Percentiles rank a stretch among this genome's conserved stretches.
Conservation (phyloP, 92 coral and sea anemone species). For the Epizoanthus ramosus region DNA sequence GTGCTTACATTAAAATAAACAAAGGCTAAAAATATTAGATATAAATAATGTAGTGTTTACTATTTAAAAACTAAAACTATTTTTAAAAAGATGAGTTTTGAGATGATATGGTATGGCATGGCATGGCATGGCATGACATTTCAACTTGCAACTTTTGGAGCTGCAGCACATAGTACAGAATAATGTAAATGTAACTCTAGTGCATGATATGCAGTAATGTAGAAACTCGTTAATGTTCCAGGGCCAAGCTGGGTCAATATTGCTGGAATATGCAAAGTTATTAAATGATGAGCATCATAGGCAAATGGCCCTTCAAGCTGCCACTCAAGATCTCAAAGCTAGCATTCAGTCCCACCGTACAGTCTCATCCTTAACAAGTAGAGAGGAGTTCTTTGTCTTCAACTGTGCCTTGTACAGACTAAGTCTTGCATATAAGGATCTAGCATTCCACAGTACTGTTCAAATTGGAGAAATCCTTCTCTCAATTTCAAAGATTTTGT, state of each 20-base stretch:
- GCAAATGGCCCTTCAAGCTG: conserved; percentile 53
- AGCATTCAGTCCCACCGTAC: conserved; percentile 88
- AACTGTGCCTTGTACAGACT: conserved; percentile 77
- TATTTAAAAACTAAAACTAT: too few relatives aligned
- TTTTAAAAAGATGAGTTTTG: too few relatives aligned
- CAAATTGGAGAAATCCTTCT: conserved; percentile 49
- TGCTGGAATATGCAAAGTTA: conserved; percentile 76
- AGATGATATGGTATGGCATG: too few relatives aligned
- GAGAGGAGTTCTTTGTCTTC: conserved; percentile 84
- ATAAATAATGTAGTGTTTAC: too few relatives aligned
- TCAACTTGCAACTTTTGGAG: too few relatives aligned
- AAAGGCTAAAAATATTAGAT: too few relatives aligned
- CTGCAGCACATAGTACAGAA: too few relatives aligned
- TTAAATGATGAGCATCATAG: conserved; percentile 46
- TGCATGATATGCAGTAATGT: too few relatives aligned
- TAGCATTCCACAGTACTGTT: conserved; percentile 20
- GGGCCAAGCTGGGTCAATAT: conserved; percentile 86
- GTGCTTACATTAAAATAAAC: too few relatives aligned
- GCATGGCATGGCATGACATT: too few relatives aligned
- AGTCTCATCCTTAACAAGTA: conserved; percentile 79
- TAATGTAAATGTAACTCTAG: too few relatives aligned
- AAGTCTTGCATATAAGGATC: conserved; percentile 57
- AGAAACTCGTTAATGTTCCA: conserved; percentile 22
- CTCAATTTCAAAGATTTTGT: conserved; percentile 61
- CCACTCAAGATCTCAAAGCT: conserved; percentile 78